Conservation (phyloP, 2,888 invertebrate species). For the Habroteleia sp. region DNA sequence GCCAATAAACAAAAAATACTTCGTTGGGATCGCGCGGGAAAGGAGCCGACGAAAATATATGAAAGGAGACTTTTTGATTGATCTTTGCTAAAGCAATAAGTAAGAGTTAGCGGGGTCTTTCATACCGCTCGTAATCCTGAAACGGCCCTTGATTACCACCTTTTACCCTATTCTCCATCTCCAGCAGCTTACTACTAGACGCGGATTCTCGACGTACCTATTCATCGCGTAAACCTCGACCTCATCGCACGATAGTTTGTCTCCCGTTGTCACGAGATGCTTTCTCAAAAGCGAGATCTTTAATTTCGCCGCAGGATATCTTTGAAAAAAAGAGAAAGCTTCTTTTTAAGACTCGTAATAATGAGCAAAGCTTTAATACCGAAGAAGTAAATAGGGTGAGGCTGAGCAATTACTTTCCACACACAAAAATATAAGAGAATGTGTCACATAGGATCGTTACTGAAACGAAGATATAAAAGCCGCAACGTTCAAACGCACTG, state of each 20-base stretch:
- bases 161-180: conserved; percentile 30
- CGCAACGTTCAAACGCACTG: conserved; percentile 8
- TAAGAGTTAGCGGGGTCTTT: conserved; percentile 45
- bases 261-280: conserved; percentile 46
- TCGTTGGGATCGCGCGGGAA: conserved; percentile 9
- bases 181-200: conserved; percentile 39
- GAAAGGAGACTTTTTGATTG: conserved; percentile 30
- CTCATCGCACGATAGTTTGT: conserved; percentile 32
- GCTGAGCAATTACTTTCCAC: conserved; percentile 30
- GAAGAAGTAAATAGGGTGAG: conserved; percentile 43
- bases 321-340: conserved; percentile 45
- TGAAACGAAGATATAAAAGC: conserved; percentile 32
- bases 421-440: conserved; percentile 3
- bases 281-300: conserved; percentile 64
- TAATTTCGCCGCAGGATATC: conserved; percentile 67
- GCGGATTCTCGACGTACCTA: conserved; percentile 29
- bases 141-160: conserved; percentile 61
- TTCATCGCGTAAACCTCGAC: conserved; percentile 50
- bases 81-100: conserved; percentile 37
- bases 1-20: conserved; percentile 16
- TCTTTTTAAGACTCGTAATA: conserved; percentile 52
- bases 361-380: conserved; percentile 47
- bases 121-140: conserved; percentile 56
- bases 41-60: conserved; percentile 1
- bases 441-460: conserved; percentile 23